These are phyloP conservation scores for Tiaroga cobitis DNA, from an alignment of 2,797 vertebrate genomes.

Conservation along the genomic window DNA sequence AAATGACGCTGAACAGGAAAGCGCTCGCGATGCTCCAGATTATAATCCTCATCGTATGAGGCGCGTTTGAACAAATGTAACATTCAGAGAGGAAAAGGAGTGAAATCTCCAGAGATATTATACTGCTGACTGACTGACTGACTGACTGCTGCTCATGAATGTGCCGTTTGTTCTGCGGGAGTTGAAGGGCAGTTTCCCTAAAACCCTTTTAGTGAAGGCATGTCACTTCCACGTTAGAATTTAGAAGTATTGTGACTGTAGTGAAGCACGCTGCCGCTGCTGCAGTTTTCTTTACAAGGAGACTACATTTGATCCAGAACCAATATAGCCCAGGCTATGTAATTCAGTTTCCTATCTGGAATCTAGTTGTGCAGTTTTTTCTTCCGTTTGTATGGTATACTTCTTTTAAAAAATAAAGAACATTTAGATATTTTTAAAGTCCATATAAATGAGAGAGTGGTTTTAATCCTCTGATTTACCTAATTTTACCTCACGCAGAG, in stretches of 20 bases:
- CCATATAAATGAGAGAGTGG: neutral
- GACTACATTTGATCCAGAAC: neutral
- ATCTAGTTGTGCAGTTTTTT: too few species aligned
- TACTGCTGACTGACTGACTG: conserved; percentile 60
- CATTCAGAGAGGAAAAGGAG: conserved; percentile 60
- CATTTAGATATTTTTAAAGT: neutral
- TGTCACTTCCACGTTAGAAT: neutral
- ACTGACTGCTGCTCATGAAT: conserved; percentile 65
- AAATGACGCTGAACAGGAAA: conserved; percentile 56
- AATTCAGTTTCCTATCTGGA: neutral
- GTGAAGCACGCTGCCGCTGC: neutral
- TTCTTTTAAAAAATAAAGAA: neutral
- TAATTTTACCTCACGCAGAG: neutral
- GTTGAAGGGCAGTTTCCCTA: conserved; percentile 62
- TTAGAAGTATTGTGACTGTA: neutral
- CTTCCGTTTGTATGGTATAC: neutral
- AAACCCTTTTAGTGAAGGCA: neutral
- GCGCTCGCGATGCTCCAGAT: conserved; percentile 49
- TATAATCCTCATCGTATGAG: conserved; percentile 66
- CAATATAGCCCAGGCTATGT: neutral
- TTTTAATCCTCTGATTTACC: neutral
- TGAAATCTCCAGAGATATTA: conserved; percentile 66
- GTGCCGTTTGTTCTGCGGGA: conserved; percentile 74
- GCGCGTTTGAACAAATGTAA: conserved; percentile 43
- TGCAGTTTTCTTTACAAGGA: neutral